Percentiles rank a stretch among this genome's conserved stretches.
Conservation (phyloP, 2,888 invertebrate species). For the Dynastes tityus region DNA sequence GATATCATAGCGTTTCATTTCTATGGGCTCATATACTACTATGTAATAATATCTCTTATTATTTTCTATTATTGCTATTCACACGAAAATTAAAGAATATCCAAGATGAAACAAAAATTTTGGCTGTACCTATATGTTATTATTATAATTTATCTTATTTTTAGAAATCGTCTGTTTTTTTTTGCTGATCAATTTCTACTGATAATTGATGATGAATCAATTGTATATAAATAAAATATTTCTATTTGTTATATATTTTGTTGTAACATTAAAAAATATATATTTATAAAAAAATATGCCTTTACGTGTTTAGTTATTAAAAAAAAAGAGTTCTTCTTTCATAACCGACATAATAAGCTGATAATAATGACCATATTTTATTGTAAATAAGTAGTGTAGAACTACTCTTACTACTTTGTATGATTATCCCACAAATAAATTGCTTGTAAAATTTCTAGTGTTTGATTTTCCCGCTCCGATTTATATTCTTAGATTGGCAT, state of each 20-base stretch:
- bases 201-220: conserved; percentile 46
- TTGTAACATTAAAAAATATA: conserved; percentile 61
- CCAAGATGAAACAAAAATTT: conserved; percentile 14
- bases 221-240: conserved; percentile 61
- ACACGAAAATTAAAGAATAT: neutral
- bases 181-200: conserved; percentile 23
- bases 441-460: conserved; percentile 22
- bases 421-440: conserved; percentile 42
- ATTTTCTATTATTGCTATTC: conserved; percentile 6
- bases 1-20: conserved; percentile 8
- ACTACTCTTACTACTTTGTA: conserved; percentile 39
- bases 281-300: conserved; percentile 58
- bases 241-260: conserved; percentile 63
- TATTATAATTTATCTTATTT: conserved; percentile 23
- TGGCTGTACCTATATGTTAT: conserved; percentile 36
- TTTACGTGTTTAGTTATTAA: conserved; percentile 45
- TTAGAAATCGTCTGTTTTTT: conserved; percentile 1
- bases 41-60: neutral
- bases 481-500: conserved; percentile 2
- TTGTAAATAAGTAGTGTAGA: conserved; percentile 44
- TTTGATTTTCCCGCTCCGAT: conserved; percentile 28
- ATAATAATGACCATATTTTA: conserved; percentile 36
- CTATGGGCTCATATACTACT: conserved; percentile 14
- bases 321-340: conserved; percentile 22
- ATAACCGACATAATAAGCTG: conserved; percentile 36